Evolutionary conservation across 1,140 invertebrate genomes (phyloP).

Genomic region (Dermatophagoides farinae): DNA sequence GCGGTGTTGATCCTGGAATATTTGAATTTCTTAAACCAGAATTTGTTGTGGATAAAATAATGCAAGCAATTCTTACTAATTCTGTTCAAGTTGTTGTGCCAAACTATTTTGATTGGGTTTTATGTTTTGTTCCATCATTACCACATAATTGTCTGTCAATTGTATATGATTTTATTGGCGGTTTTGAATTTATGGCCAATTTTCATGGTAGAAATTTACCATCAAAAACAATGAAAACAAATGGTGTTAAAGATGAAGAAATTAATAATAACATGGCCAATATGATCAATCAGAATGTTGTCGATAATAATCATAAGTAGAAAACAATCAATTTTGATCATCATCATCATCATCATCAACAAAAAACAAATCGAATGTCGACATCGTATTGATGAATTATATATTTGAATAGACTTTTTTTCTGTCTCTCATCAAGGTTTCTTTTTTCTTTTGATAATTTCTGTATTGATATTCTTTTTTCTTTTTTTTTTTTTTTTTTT

Average conservation of each 20-base stretch:
- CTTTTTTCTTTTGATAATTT: too few relatives aligned
- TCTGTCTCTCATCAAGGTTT: too few relatives aligned
- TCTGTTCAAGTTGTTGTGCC: conserved; percentile 52
- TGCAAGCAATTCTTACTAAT: conserved; percentile 57
- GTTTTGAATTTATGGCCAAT: conserved; percentile 8
- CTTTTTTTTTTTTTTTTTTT: too few relatives aligned
- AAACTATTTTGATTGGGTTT: conserved; percentile 13
- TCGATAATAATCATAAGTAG: background rate
- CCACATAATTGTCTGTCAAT: background rate
- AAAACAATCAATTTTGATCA: background rate
- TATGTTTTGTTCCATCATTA: background rate
- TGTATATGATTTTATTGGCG: conserved; percentile 3
- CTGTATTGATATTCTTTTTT: too few relatives aligned
- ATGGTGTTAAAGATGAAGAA: background rate
- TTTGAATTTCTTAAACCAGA: conserved; percentile 33
- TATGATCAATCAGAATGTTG: background rate
- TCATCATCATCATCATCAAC: background rate
- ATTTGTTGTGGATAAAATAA: conserved; percentile 58
- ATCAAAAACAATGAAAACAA: too few relatives aligned
- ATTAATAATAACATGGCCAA: background rate
- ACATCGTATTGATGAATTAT: too few relatives aligned
- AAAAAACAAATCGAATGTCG: too few relatives aligned
- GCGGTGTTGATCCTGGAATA: conserved; percentile 29
- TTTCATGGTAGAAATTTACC: conserved; percentile 6
- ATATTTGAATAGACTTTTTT: too few relatives aligned